These are phyloP conservation scores for Machaerirhynchus nigripectus DNA, from an alignment of 2,113 vertebrate species.

Conservation along the genomic window DNA sequence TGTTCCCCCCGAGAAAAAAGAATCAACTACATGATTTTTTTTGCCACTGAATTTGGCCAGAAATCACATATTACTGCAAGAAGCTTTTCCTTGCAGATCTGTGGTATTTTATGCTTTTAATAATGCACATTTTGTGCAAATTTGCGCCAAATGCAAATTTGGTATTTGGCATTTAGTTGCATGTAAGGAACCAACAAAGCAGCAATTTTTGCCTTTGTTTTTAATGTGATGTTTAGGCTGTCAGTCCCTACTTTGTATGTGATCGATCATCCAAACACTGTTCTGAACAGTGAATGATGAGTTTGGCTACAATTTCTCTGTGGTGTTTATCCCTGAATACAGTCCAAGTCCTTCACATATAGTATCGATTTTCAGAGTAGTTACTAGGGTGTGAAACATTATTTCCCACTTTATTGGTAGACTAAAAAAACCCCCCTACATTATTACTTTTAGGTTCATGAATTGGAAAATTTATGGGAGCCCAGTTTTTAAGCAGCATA, in stretches of 20 bases:
- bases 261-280: background rate
- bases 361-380: background rate
- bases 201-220: background rate
- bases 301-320: background rate
- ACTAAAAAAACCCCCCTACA: accelerated
- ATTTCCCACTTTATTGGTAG: background rate
- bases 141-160: background rate
- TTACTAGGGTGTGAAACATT: background rate
- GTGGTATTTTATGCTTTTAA: background rate
- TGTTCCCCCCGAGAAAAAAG: background rate
- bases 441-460: background rate
- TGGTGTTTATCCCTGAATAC: background rate
- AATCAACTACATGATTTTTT: background rate
- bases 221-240: background rate
- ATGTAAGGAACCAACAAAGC: background rate
- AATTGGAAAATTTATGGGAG: background rate
- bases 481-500: background rate
- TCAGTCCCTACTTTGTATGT: background rate
- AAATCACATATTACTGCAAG: background rate
- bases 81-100: background rate
- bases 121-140: background rate
- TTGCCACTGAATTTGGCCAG: background rate
- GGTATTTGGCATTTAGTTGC: background rate
- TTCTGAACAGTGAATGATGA: background rate
- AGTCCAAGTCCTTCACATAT: background rate